Percentiles rank a stretch among this genome's conserved stretches.
These are phyloP conservation scores for Hypomecis atomaria DNA, from an alignment of 2,888 invertebrate species.

Conservation along the genomic window DNA sequence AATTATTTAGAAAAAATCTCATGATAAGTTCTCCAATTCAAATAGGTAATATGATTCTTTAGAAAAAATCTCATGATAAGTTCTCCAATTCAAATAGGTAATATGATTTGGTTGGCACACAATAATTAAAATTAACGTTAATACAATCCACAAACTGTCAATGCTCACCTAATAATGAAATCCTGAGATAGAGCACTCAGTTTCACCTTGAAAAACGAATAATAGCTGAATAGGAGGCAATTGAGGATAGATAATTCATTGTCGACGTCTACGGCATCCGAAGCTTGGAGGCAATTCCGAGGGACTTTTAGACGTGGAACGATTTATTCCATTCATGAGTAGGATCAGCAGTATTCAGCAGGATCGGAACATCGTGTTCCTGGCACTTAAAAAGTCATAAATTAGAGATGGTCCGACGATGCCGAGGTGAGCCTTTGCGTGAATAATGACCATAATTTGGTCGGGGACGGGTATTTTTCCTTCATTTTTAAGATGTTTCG, in stretches of 20 bases:
- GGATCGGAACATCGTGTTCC: constrained; percentile 64
- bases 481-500: constrained; percentile 9
- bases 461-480: constrained; percentile 19
- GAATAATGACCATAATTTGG: constrained; percentile 60
- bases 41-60: no score
- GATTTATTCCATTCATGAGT: constrained; percentile 55
- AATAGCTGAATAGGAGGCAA: constrained; percentile 38
- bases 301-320: constrained; percentile 45
- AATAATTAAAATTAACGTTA: neutral
- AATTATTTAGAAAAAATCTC: no score
- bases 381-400: constrained; percentile 74
- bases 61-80: no score
- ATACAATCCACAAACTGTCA: constrained; percentile 2
- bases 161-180: constrained; percentile 17
- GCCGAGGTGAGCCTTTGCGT: constrained; percentile 58
- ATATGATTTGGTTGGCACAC: no score
- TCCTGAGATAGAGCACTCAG: constrained; percentile 6
- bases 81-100: no score
- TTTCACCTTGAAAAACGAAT: constrained; percentile 30
- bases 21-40: no score
- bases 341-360: constrained; percentile 57
- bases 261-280: constrained; percentile 37
- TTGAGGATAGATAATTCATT: constrained; percentile 43
- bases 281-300: constrained; percentile 41
- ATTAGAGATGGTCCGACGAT: constrained; percentile 64